phyloP scores from a whole-genome alignment of 2,888 invertebrate genomes.

The Alentia gelatinosa region DNA sequence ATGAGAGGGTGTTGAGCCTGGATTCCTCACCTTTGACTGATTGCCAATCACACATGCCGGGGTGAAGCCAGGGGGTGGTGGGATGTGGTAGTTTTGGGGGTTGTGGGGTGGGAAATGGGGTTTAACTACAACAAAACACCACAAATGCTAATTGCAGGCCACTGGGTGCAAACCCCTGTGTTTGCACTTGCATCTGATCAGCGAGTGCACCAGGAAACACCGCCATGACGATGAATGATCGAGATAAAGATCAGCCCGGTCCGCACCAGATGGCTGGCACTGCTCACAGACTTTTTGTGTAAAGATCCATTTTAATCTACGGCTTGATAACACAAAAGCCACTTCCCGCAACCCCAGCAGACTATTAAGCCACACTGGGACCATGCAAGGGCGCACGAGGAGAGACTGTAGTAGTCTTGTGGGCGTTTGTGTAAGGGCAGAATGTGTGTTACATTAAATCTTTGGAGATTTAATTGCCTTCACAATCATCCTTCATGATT shows the following conservation, averaged over 20 bases:
- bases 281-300: not conserved
- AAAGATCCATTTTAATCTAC: not conserved
- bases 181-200: not conserved
- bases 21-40: not conserved
- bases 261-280: not conserved
- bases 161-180: not conserved
- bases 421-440: not conserved
- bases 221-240: not conserved
- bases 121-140: not conserved
- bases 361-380: not conserved
- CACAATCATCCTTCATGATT: not conserved
- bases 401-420: not conserved
- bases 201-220: not conserved
- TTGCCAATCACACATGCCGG: not conserved
- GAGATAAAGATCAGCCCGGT: not conserved
- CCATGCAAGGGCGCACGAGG: not conserved
- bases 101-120: not conserved
- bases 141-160: not conserved
- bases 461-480: not conserved
- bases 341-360: not conserved
- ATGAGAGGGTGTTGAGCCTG: not conserved
- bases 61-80: too few species aligned
- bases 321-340: not conserved
- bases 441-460: not conserved
- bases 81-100: not conserved